Base-by-base conservation (phyloP, 2,888 invertebrate genomes). In the Erebia palarica region DNA sequence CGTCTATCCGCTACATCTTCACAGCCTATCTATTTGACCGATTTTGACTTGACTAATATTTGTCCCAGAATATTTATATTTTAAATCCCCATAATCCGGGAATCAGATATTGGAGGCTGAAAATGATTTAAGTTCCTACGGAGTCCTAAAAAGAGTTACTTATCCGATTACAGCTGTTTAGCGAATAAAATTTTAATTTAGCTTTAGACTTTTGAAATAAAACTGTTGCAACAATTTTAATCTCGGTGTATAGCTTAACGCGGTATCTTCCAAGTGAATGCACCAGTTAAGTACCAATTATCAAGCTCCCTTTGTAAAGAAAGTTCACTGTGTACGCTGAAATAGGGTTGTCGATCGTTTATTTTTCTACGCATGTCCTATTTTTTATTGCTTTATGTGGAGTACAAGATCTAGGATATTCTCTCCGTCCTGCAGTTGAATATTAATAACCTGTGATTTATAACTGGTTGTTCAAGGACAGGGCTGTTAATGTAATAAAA, bases 251-350 rank as follows among this genome's bases (percentile, higher is more conserved):
- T 71, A 71, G 49, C 67, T 58, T 69, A 73, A 64, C 69, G 69
- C 65, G 73, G 69, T 75, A 69, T 69, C 69, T 75, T 75, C 71
- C 71, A 47, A 75, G 73, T 69, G 73, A 73, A 73, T 71, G 71
- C 75, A 71, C 69, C 71, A 69, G 71, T 68, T 75, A 75, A 75
- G 67, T 73, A 71, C 73, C 73, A 75, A 75, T 75, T 75, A 75
- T 75, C 69, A 75, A 68, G 69, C 71, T 73, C 60, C 65, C 73
- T 73, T 75, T 75, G 75, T 75, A 75, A 73, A 71, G 73, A 69
- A 71, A 71, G 69, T 73, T 65, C 60, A 73, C 73, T 73, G 73
- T 75, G 69, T 71, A 73, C 69, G 71, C 61, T 68, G 59, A 53
- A 44, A 36, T 61, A 61, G 68, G 61, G 61, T 59, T 67, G 67